A percentile compares a stretch with the other conserved stretches of the same genome.
Conservation (phyloP, 53 echinoderm and acorn worm genomes). For the Paracentrotus lividus region DNA sequence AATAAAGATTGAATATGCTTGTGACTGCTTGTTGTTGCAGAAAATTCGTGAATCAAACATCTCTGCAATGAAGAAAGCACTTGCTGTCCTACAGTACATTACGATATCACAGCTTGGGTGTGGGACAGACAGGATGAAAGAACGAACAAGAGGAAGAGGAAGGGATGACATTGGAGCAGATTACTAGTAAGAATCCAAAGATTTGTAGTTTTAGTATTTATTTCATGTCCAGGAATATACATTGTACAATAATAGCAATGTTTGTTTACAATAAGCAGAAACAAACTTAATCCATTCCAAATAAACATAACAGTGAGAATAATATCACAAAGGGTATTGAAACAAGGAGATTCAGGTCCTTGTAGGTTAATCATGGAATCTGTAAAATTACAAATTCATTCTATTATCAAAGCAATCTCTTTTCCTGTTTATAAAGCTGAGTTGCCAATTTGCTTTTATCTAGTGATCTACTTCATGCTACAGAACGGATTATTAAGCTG, state of each 20-base stretch:
- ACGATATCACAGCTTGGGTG: slow-evolving; percentile 96
- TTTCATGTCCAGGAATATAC: too few relatives aligned
- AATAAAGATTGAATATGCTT: not conserved
- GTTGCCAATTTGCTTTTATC: not conserved
- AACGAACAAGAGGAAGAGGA: slow-evolving; percentile 58
- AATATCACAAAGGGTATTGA: too few relatives aligned
- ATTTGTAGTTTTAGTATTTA: too few relatives aligned
- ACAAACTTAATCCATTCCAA: too few relatives aligned
- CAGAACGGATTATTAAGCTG: slow-evolving; percentile 77
- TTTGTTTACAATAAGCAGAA: too few relatives aligned
- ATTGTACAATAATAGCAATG: too few relatives aligned
- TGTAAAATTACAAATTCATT: too few relatives aligned
- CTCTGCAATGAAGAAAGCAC: slow-evolving; percentile 88
- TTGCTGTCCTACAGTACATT: slow-evolving; percentile 89
- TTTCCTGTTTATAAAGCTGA: not conserved
- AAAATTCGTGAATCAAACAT: slow-evolving; percentile 85
- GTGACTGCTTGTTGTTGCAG: slow-evolving; percentile 57
- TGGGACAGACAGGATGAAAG: slow-evolving; percentile 86
- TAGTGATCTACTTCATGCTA: slow-evolving; percentile 89
- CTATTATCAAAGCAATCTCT: too few relatives aligned
- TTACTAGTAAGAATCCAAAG: slow-evolving; percentile 72
- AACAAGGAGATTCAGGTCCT: too few relatives aligned
- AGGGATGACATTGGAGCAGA: slow-evolving; percentile 74
- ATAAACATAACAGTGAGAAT: too few relatives aligned
- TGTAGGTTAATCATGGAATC: too few relatives aligned